phyloP scores from a whole-genome alignment of 2,113 vertebrate species.

The Seriola dumerili region DNA sequence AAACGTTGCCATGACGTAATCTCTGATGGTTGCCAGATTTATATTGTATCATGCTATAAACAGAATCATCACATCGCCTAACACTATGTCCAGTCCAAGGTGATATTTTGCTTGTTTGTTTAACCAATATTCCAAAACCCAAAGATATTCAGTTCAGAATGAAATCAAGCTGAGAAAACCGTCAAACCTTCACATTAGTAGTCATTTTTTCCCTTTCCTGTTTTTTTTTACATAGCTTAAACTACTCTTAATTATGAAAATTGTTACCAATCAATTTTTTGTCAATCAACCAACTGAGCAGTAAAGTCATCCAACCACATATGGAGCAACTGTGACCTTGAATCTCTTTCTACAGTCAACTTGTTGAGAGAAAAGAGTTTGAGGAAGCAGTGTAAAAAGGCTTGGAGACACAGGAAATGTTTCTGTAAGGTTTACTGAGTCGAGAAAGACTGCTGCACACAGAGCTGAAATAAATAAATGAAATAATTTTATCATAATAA shows the following conservation, averaged over 20 bases:
- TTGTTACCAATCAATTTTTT: neutral
- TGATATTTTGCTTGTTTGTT: conserved; percentile 1
- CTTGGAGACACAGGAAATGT: conserved; percentile 70
- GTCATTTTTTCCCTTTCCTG: too few species aligned
- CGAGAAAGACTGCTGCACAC: conserved; percentile 85
- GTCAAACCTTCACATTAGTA: too few species aligned
- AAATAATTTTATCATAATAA: conserved; percentile 88
- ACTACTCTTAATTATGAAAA: neutral
- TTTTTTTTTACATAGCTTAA: too few species aligned
- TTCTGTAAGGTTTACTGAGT: conserved; percentile 87
- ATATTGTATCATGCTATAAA: neutral
- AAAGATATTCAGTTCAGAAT: too few species aligned
- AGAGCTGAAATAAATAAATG: conserved; percentile 89
- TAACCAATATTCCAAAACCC: conserved; percentile 7
- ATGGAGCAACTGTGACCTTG: neutral
- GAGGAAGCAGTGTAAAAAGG: conserved; percentile 52
- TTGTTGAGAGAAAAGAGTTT: conserved; percentile 3
- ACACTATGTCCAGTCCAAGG: neutral
- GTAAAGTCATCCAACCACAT: neutral
- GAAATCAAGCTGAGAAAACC: too few species aligned
- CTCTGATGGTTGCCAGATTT: neutral
- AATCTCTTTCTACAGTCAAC: neutral
- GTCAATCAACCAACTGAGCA: neutral
- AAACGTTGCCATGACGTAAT: neutral
- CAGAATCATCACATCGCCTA: neutral